These are phyloP conservation scores for Ambastaia sidthimunki DNA, from an alignment of 2,797 vertebrate species.

Conservation along the genomic window DNA sequence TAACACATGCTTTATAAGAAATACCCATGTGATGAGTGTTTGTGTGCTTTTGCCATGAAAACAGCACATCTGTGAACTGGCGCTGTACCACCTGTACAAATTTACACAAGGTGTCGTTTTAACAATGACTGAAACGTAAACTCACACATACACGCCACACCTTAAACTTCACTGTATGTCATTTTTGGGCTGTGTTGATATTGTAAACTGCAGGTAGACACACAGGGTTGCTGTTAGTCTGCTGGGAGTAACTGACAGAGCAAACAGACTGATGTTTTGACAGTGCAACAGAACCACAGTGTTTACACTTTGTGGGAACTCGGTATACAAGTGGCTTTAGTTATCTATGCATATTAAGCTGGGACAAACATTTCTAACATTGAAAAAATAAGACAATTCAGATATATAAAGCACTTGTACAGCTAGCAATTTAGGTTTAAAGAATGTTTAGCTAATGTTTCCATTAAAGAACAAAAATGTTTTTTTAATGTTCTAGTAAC, in stretches of 20 bases:
- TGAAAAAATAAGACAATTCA: background rate
- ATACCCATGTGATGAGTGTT: conserved; percentile 21
- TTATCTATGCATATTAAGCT: background rate
- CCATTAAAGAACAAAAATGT: too few species aligned
- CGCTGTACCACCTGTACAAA: conserved; percentile 28
- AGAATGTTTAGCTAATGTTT: too few species aligned
- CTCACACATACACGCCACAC: background rate
- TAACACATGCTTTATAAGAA: conserved; percentile 16
- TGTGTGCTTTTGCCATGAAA: conserved; percentile 30
- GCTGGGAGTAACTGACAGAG: conserved; percentile 6
- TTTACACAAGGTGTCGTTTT: conserved; percentile 16
- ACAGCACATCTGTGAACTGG: conserved; percentile 42
- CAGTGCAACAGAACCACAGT: background rate
- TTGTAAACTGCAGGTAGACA: background rate
- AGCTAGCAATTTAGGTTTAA: too few species aligned
- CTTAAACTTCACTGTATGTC: background rate
- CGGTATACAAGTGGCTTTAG: background rate
- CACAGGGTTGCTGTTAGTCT: background rate
- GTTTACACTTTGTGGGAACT: background rate
- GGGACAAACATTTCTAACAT: too few species aligned
- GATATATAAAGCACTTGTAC: background rate
- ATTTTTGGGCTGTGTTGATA: background rate
- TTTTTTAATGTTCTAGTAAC: too few species aligned
- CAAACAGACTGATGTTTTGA: conserved; percentile 3
- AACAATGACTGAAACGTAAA: background rate